These are phyloP conservation scores for Florisuga fusca DNA, from an alignment of 2,797 vertebrate species.

Conservation along the genomic window DNA sequence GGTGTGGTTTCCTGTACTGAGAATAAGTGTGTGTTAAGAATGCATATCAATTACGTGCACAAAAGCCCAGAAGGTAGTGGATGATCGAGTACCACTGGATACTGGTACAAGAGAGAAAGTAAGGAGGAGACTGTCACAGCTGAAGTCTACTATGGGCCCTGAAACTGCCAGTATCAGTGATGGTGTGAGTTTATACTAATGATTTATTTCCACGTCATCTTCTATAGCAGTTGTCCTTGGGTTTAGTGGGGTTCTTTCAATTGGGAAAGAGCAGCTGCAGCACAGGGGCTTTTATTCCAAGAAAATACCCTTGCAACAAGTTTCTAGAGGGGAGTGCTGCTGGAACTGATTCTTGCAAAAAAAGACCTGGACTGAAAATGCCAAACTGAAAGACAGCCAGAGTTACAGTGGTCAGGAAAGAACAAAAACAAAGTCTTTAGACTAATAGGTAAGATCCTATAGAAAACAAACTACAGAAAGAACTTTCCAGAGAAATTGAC, in stretches of 20 bases:
- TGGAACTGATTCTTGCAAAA: background rate
- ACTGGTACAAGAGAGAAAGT: background rate
- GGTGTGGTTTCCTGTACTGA: background rate
- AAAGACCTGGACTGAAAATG: background rate
- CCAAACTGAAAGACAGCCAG: background rate
- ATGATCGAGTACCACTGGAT: background rate
- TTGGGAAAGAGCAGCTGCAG: background rate
- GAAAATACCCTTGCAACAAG: background rate
- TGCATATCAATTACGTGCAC: rapidly evolving
- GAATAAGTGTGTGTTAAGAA: background rate
- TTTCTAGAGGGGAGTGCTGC: background rate
- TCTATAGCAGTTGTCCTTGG: background rate
- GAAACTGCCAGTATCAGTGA: background rate
- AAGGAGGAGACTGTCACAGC: background rate
- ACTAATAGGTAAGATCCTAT: background rate
- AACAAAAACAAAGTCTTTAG: background rate
- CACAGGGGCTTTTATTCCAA: background rate
- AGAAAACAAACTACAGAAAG: background rate
- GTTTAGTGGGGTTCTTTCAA: background rate
- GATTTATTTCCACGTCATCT: background rate
- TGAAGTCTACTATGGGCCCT: background rate
- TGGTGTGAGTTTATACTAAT: background rate
- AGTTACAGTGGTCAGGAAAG: background rate
- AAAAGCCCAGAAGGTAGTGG: background rate
- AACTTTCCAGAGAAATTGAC: background rate